These are phyloP conservation scores for Hippasteria phrygiana DNA, from an alignment of 53 echinoderm and acorn worm species.

Conservation along the genomic window DNA sequence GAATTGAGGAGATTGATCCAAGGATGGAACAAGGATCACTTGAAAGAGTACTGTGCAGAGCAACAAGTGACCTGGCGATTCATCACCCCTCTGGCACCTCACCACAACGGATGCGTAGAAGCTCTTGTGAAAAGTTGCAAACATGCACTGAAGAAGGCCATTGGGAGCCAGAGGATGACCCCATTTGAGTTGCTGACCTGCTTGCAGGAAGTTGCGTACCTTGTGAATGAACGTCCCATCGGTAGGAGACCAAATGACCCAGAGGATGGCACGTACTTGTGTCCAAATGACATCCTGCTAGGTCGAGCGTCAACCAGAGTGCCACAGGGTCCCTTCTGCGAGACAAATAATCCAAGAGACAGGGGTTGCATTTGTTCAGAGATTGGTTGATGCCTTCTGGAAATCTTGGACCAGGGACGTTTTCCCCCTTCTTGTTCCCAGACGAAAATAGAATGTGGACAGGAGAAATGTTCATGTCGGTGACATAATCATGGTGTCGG, in stretches of 20 bases:
- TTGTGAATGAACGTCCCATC: conserved; percentile 78
- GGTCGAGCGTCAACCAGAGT: conserved; percentile 27
- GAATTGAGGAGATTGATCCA: conserved; percentile 67
- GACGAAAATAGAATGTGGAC: conserved; percentile 46
- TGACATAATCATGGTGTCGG: background rate
- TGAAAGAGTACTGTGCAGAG: conserved; percentile 82
- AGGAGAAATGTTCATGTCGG: conserved; percentile 21
- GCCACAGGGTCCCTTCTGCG: conserved; percentile 52
- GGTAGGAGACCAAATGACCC: conserved; percentile 73
- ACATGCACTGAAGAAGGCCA: conserved; percentile 71
- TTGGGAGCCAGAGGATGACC: conserved; percentile 76
- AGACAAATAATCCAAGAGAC: conserved; percentile 50
- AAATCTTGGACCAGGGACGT: conserved; percentile 60
- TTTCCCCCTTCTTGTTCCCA: conserved; percentile 49
- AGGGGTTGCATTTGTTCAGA: conserved; percentile 46
- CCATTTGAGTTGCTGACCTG: conserved; percentile 82
- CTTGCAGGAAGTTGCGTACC: conserved; percentile 73
- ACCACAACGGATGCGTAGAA: conserved; percentile 84
- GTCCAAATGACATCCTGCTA: conserved; percentile 71
- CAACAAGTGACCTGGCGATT: conserved; percentile 71
- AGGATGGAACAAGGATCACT: conserved; percentile 62
- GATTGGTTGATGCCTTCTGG: conserved; percentile 44
- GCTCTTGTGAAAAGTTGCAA: conserved; percentile 79
- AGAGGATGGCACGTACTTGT: conserved; percentile 75
- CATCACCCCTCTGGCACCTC: conserved; percentile 80